A percentile compares a stretch with the other conserved stretches of the same genome.
Conservation (phyloP, 2,113 vertebrate species). For the Zosterops hypoxanthus region DNA sequence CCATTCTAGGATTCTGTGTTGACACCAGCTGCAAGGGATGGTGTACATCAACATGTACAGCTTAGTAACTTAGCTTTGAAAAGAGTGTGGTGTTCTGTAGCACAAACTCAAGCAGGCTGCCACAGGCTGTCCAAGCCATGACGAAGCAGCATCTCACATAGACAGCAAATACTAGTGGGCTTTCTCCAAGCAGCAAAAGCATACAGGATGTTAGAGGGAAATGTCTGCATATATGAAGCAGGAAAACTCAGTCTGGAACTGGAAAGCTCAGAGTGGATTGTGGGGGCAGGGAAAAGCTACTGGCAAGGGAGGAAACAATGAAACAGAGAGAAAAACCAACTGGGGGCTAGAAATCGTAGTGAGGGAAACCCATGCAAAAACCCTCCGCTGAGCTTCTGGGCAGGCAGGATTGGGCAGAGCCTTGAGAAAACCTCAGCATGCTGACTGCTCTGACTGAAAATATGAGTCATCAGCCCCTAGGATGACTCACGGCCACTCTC, state of each 20-base stretch:
- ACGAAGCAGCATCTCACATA: not conserved
- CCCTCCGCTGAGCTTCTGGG: not conserved
- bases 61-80: not conserved
- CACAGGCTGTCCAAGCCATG: not conserved
- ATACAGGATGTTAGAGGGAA: not conserved
- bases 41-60: not conserved
- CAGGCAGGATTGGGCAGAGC: not conserved
- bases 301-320: not conserved
- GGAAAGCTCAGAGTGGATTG: not conserved
- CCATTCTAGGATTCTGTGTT: not conserved
- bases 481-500: slow-evolving; percentile 32
- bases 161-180: not conserved
- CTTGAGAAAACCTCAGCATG: not conserved
- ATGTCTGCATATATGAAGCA: not conserved
- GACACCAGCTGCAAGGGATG: not conserved
- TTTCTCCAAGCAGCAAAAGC: not conserved
- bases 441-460: not conserved
- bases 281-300: not conserved
- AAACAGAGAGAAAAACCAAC: not conserved
- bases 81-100: not conserved
- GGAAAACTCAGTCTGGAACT: not conserved
- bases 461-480: slow-evolving; percentile 54
- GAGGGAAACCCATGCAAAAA: not conserved
- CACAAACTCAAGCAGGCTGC: not conserved
- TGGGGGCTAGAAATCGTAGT: not conserved